Evolutionary conservation across 2,797 vertebrate genomes (phyloP).

Genomic region (Ceyx erithaca): DNA sequence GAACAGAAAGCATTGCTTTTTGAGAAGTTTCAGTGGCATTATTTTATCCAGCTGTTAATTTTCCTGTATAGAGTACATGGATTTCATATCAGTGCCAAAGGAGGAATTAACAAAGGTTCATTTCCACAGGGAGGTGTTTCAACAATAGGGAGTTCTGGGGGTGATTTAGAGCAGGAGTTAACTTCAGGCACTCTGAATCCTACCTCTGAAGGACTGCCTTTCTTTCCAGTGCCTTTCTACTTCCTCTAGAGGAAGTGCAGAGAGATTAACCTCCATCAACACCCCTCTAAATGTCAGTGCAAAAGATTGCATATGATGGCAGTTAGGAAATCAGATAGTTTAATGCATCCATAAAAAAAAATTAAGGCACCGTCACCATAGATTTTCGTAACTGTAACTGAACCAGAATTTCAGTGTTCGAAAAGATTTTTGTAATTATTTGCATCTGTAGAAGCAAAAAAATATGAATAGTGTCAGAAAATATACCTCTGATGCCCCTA

Average conservation of each 20-base stretch:
- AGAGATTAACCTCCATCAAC: constrained; percentile 49
- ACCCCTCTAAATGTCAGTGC: constrained; percentile 3
- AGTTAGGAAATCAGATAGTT: constrained; percentile 43
- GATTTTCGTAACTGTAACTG: neutral
- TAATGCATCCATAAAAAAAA: constrained; percentile 33
- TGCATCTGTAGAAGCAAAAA: neutral
- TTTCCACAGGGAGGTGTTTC: neutral
- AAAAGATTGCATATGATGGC: neutral
- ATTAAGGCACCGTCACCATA: neutral
- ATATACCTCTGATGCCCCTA: neutral
- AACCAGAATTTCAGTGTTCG: constrained; percentile 16
- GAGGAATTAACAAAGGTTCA: constrained; percentile 19
- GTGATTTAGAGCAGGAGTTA: neutral
- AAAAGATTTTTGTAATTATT: constrained; percentile 34
- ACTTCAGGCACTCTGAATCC: neutral
- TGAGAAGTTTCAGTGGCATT: neutral
- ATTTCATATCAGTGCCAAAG: neutral
- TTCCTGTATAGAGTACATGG: neutral
- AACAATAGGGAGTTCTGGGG: neutral
- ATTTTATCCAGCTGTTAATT: neutral
- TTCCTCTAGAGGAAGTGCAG: constrained; percentile 29
- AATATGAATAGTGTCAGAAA: constrained; percentile 3
- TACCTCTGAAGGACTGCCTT: constrained; percentile 26
- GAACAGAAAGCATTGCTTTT: neutral
- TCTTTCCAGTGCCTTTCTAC: constrained; percentile 28